These are phyloP conservation scores for Chiroxiphia lanceolata DNA, from an alignment of 2,797 vertebrate genomes.

Conservation along the genomic window DNA sequence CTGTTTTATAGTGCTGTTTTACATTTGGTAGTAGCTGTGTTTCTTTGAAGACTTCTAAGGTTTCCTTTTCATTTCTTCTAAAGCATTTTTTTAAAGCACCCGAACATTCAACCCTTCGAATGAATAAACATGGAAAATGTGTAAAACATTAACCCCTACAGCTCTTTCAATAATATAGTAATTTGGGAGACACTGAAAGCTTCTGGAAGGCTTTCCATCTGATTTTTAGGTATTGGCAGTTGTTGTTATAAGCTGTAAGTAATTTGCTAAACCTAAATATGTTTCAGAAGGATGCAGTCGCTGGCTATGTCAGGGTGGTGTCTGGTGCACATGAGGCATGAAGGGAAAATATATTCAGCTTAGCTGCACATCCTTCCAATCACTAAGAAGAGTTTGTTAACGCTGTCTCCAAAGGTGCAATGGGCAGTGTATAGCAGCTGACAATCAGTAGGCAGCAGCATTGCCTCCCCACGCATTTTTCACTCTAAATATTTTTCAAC, in stretches of 20 bases:
- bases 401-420: background rate
- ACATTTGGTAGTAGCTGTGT: background rate
- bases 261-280: background rate
- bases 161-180: background rate
- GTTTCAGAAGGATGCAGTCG: background rate
- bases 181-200: background rate
- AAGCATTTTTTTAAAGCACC: background rate
- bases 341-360: background rate
- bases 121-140: background rate
- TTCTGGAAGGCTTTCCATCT: background rate
- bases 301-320: background rate
- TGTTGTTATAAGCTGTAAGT: background rate
- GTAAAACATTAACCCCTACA: background rate
- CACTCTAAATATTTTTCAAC: background rate
- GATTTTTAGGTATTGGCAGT: background rate
- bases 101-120: background rate
- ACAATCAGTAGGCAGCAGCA: background rate
- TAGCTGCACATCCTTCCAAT: background rate
- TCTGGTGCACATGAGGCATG: background rate
- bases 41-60: slow-evolving; percentile 51
- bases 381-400: background rate
- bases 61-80: slow-evolving; percentile 13
- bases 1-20: slow-evolving; percentile 35
- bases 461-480: background rate
- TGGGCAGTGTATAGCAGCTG: background rate